Evolutionary conservation across 2,888 invertebrate species (phyloP).

Genomic region (Cosmia pyralina): DNA sequence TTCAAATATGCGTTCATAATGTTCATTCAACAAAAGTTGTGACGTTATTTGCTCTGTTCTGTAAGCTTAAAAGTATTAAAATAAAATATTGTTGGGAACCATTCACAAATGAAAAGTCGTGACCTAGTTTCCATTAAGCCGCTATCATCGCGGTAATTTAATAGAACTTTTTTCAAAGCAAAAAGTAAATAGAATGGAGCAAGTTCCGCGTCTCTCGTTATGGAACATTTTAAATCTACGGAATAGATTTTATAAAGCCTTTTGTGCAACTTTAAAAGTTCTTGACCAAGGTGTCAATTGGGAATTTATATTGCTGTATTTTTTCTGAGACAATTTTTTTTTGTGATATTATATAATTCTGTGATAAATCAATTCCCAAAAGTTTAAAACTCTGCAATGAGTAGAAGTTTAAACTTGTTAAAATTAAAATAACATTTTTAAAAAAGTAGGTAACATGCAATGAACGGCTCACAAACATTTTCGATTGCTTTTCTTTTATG

Average conservation of each 20-base stretch:
- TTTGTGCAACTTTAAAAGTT: conserved; percentile 55
- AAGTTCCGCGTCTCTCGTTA: conserved; percentile 40
- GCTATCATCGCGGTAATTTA: conserved; percentile 62
- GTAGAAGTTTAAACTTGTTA: background rate
- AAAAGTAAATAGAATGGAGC: conserved; percentile 54
- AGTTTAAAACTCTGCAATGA: background rate
- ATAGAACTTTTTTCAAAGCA: conserved; percentile 58
- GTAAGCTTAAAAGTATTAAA: conserved; percentile 57
- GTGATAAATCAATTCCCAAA: conserved; percentile 2
- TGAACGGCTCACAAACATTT: too few species aligned
- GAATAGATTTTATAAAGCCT: conserved; percentile 40
- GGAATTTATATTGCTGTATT: background rate
- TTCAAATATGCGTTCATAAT: conserved; percentile 42
- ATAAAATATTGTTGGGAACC: conserved; percentile 58
- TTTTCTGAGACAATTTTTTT: too few species aligned
- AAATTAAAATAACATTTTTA: background rate
- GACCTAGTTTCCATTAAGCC: conserved; percentile 62
- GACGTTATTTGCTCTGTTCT: conserved; percentile 42
- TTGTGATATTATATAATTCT: too few species aligned
- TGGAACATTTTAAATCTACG: conserved; percentile 39
- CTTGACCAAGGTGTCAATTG: conserved; percentile 30
- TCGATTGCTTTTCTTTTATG: too few species aligned
- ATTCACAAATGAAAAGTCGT: conserved; percentile 57
- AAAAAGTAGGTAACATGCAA: too few species aligned
- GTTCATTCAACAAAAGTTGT: conserved; percentile 42